Evolutionary conservation across 2,113 vertebrate species (phyloP).

Genomic region (Platysteira castanea): DNA sequence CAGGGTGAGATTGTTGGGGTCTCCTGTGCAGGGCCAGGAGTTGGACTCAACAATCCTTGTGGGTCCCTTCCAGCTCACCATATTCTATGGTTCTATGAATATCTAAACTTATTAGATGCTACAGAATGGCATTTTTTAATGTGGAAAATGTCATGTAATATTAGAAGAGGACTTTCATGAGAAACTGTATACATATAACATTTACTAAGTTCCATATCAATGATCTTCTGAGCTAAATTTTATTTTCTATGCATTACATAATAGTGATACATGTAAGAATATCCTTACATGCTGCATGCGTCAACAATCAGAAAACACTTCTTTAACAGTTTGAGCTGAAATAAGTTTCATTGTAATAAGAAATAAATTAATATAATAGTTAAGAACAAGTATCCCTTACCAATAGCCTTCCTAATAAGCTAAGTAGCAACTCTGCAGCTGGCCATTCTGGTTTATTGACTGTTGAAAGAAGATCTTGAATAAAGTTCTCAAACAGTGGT

Average conservation of each 20-base stretch:
- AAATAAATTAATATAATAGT: background rate
- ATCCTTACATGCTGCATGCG: background rate
- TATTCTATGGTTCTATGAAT: background rate
- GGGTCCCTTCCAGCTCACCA: background rate
- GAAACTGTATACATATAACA: background rate
- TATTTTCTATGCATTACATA: background rate
- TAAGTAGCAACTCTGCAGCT: background rate
- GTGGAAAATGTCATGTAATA: background rate
- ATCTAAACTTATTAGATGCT: background rate
- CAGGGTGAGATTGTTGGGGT: background rate
- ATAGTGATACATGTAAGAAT: background rate
- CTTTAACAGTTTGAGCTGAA: background rate
- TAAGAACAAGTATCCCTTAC: slow-evolving; percentile 35
- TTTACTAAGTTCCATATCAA: background rate
- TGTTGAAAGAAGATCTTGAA: background rate
- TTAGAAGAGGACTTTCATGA: background rate
- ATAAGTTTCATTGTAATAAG: background rate
- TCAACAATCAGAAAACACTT: background rate
- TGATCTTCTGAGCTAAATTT: background rate
- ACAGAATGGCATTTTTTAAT: background rate
- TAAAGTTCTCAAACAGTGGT: background rate
- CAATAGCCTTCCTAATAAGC: background rate
- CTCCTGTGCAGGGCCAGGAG: background rate
- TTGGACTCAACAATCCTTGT: background rate
- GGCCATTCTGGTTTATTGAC: slow-evolving; percentile 5